phyloP scores from a whole-genome alignment of 2,113 vertebrate species.

The Myiagra hebetior region DNA sequence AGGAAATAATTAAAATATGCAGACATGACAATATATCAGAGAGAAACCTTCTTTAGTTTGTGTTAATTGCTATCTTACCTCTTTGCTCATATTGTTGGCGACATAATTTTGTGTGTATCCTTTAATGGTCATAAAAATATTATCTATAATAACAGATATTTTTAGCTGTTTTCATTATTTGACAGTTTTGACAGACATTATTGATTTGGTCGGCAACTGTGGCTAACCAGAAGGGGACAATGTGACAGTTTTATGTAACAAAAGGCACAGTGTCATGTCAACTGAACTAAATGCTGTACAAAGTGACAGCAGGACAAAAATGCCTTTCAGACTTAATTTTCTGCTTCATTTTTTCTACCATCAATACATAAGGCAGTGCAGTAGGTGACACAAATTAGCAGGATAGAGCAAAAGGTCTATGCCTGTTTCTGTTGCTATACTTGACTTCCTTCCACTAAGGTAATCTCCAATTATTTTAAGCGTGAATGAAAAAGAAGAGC shows the following conservation, averaged over 20 bases:
- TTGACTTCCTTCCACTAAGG: conserved; percentile 74
- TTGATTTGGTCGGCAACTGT: conserved; percentile 78
- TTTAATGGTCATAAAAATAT: conserved; percentile 58
- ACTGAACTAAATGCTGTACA: conserved; percentile 81
- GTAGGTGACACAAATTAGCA: conserved; percentile 81
- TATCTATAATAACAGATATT: conserved; percentile 54
- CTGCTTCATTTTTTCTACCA: conserved; percentile 82
- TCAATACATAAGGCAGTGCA: conserved; percentile 76
- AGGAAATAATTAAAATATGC: not conserved
- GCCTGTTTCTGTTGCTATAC: conserved; percentile 64
- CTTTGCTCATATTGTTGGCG: not conserved
- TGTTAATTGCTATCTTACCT: not conserved
- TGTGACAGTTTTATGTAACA: conserved; percentile 85
- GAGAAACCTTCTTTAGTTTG: not conserved
- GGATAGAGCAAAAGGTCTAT: conserved; percentile 70
- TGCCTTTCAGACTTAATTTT: conserved; percentile 84
- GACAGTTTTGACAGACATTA: conserved; percentile 80
- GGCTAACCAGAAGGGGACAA: conserved; percentile 80
- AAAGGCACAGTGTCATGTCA: conserved; percentile 83
- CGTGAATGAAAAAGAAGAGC: conserved; percentile 71
- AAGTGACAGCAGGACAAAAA: conserved; percentile 85
- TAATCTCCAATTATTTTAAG: conserved; percentile 72
- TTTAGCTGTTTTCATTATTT: conserved; percentile 71
- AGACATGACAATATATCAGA: not conserved
- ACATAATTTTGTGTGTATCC: conserved; percentile 19